Base-by-base conservation (phyloP, 1,140 invertebrate species). In the Conus betulinus region DNA sequence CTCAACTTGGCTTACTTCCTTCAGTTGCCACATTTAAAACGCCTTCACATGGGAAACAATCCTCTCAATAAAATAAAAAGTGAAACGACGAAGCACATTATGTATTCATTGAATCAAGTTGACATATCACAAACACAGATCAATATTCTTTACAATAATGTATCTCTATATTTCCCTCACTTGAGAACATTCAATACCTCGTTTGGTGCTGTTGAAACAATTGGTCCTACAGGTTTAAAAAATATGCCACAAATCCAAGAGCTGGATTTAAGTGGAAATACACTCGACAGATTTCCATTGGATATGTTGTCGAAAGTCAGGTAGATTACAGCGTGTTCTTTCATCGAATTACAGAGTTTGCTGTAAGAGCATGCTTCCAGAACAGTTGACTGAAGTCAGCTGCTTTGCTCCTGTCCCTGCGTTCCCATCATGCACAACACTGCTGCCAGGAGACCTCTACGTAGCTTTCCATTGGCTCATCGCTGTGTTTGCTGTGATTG, bases 401-500 rank as follows among this genome's bases (percentile, higher is more conserved):
- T 85, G 84, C 20, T 39, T 67, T 3, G 23, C 60, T 3, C 55
- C 84, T 13, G 11, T 13, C 11, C 1, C 60, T 63, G 60, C 60
- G 4, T 63, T 63, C 60, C 60, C 39, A 13, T 92, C 92, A 1
- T 92, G 92, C 81, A 60, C 83, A 15, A 87, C 90, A 27, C 81
- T 92, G 60, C 88, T 92, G 76, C 57, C 76, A 27, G 86, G 83
- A 17, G 67, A 87, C 39, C 15, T 89, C n/a, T 85, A 91, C 5
- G 78, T 88, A 6, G 84, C 89, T 8, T 81, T 85, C 20, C 63
- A 91, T 1, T 91, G 90, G 91, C n/a, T 92, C 51, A 86, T 91
- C 71, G 89, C 88, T 2, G 76, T 88, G 3, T 2, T 91, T 20
- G 78, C 91, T 4, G n/a, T 93, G 23, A 23, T 89, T 4, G 92